A percentile compares a stretch with the other conserved stretches of the same genome.
phyloP scores from a whole-genome alignment of 2,888 invertebrate species.

The Syritta pipiens region DNA sequence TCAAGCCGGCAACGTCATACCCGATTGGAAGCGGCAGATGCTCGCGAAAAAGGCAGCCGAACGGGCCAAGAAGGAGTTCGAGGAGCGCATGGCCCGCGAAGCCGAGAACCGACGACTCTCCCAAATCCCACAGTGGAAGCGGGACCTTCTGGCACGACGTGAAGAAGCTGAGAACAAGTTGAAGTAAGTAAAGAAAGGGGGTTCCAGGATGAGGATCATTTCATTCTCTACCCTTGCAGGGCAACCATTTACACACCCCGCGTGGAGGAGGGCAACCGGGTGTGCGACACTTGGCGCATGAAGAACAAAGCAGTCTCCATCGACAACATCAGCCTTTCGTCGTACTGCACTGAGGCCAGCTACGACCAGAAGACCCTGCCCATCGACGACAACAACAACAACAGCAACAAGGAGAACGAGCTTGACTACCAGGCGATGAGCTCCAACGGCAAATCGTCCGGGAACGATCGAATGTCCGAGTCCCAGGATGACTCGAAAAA shows the following conservation, averaged over 20 bases:
- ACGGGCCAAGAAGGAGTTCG: slow-evolving; percentile 93
- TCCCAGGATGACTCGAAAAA: slow-evolving; percentile 73
- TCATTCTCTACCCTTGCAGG: slow-evolving; percentile 74
- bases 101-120: slow-evolving; percentile 91
- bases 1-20: slow-evolving; percentile 92
- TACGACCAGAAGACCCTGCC: slow-evolving; percentile 71
- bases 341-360: slow-evolving; percentile 74
- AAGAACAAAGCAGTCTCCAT: slow-evolving; percentile 82
- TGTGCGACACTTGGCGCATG: slow-evolving; percentile 79
- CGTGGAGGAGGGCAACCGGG: slow-evolving; percentile 82
- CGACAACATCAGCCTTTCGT: slow-evolving; percentile 82
- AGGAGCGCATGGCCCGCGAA: slow-evolving; percentile 90
- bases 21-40: slow-evolving; percentile 97
- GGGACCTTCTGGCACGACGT: slow-evolving; percentile 90
- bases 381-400: slow-evolving; percentile 73
- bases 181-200: slow-evolving; percentile 81
- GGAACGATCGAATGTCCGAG: slow-evolving; percentile 62
- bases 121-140: slow-evolving; percentile 96
- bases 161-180: slow-evolving; percentile 88
- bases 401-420: slow-evolving; percentile 75
- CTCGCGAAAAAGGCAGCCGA: slow-evolving; percentile 96
- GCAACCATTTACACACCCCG: slow-evolving; percentile 86
- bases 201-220: slow-evolving; percentile 1
- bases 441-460: slow-evolving; percentile 62
- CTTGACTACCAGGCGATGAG: slow-evolving; percentile 46